These are phyloP conservation scores for Pomacea canaliculata DNA, from an alignment of 2,888 invertebrate genomes.

Conservation along the genomic window DNA sequence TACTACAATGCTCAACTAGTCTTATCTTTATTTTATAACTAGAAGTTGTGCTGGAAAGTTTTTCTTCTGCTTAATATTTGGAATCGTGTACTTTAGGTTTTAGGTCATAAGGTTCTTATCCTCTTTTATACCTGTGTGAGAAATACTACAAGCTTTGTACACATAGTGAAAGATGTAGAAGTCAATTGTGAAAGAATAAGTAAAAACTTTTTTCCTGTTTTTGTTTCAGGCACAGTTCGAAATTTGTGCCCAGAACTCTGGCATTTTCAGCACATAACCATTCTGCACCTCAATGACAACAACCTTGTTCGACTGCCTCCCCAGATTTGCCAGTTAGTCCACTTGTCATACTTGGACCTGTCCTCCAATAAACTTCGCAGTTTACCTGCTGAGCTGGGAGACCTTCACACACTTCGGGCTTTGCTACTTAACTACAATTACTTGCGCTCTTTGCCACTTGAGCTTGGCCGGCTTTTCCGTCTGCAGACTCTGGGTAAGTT, in stretches of 20 bases:
- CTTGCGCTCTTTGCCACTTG: conserved; percentile 93
- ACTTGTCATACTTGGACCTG: conserved; percentile 89
- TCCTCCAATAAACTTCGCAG: conserved; percentile 94
- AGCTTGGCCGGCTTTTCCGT: conserved; percentile 97
- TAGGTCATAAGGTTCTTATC: too few species aligned
- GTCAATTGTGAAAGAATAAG: too few species aligned
- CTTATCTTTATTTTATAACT: too few species aligned
- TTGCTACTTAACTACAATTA: conserved; percentile 94
- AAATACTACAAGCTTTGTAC: too few species aligned
- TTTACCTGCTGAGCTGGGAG: conserved; percentile 95
- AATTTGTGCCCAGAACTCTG: conserved; percentile 93
- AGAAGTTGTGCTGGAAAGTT: too few species aligned
- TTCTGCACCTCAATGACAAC: conserved; percentile 96
- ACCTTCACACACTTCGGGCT: conserved; percentile 95
- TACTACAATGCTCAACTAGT: too few species aligned
- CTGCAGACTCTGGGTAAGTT: conserved; percentile 85
- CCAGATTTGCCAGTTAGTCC: conserved; percentile 87
- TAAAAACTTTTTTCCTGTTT: background rate
- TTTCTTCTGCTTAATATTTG: too few species aligned
- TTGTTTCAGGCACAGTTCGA: conserved; percentile 86
- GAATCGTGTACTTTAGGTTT: too few species aligned
- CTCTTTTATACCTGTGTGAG: too few species aligned
- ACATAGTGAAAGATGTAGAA: too few species aligned
- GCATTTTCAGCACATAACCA: conserved; percentile 91
- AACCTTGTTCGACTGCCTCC: conserved; percentile 90